Base-by-base conservation (phyloP, 2,888 invertebrate genomes). In the Epinotia nisella region DNA sequence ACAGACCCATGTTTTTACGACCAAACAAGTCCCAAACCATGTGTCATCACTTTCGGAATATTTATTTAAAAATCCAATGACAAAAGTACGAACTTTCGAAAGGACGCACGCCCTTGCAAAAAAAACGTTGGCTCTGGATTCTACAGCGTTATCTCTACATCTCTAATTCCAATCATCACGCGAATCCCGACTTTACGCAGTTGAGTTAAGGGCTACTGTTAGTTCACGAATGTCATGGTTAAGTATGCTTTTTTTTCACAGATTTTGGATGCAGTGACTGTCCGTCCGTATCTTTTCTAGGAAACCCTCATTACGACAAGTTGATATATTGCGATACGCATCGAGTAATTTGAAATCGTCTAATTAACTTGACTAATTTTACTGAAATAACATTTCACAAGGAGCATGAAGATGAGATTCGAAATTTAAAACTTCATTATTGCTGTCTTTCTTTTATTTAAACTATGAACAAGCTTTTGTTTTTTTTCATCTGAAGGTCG, bases 221-320 rank as follows among this genome's bases (percentile, higher is more conserved):
- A 15, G 49, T 21, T 73, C 62, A 45, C n/a, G 19, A 53, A 55
- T 29, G 7, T 7, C n/a, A 35, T 60, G 24, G 56, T 60, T 72
- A 62, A 71, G 70, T 68, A 74, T 71, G 75, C 74, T 74, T 75
- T 78, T 79, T n/a, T 82, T 85, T 80, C 76, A 76, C 17, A 74
- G 71, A 75, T 83, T 83, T 85, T 80, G 81, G 80, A 81, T 82
- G 81, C 81, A 81, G 76, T 79, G 78, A 80, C 79, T 81, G 79
- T 75, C 77, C 76, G 78, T 78, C 77, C 80, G 79, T 76, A 80
- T 80, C 79, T 81, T 78, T 88, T 89, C 89, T 88, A 87, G 87
- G 88, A 90, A 90, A 78, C 76, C 79, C 84, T 88, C 84, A 88
- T 88, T 87, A 88, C 80, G 74, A 75, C 74, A 77, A 79, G 78